Conservation (phyloP, 2,888 invertebrate genomes). For the Drosophila flavopinicola region DNA sequence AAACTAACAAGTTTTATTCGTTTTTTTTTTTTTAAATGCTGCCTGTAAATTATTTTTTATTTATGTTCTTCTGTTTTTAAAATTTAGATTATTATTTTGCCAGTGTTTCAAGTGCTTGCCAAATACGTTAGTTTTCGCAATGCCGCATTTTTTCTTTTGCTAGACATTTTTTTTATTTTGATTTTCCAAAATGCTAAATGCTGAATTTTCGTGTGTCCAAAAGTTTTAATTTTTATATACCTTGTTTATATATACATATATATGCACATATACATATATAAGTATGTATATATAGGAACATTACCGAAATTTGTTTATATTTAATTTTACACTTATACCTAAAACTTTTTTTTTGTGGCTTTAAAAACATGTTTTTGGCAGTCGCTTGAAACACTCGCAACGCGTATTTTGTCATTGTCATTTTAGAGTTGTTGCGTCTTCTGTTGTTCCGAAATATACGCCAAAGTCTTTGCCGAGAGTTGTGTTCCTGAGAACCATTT, state of each 20-base stretch:
- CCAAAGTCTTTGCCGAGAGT: constrained; percentile 76
- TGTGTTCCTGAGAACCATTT: constrained; percentile 31
- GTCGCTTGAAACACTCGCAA: constrained; percentile 46
- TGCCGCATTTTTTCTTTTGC: constrained; percentile 32
- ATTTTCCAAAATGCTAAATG: constrained; percentile 71
- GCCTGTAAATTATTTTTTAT: constrained; percentile 83
- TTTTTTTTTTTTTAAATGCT: constrained; percentile 74
- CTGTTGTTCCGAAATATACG: constrained; percentile 71
- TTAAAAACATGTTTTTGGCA: constrained; percentile 28
- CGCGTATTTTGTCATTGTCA: constrained; percentile 56
- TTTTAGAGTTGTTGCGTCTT: constrained; percentile 49
- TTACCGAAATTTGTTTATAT: constrained; percentile 82
- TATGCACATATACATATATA: constrained; percentile 39
- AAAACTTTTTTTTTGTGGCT: constrained; percentile 51
- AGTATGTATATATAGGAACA: constrained; percentile 82
- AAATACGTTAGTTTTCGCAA: constrained; percentile 38
- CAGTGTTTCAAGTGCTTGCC: constrained; percentile 46
- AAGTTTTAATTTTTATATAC: constrained; percentile 53
- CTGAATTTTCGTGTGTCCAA: constrained; percentile 69
- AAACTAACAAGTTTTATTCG: constrained; percentile 41
- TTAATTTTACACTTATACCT: constrained; percentile 83
- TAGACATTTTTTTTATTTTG: constrained; percentile 48
- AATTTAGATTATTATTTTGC: constrained; percentile 33
- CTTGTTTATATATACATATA: constrained; percentile 42
- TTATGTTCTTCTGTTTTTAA: constrained; percentile 40